Evolutionary conservation across 2,113 vertebrate species (phyloP), one percentile per base, ranked within the genome.

Genomic region (Haemorhous mexicanus): DNA sequence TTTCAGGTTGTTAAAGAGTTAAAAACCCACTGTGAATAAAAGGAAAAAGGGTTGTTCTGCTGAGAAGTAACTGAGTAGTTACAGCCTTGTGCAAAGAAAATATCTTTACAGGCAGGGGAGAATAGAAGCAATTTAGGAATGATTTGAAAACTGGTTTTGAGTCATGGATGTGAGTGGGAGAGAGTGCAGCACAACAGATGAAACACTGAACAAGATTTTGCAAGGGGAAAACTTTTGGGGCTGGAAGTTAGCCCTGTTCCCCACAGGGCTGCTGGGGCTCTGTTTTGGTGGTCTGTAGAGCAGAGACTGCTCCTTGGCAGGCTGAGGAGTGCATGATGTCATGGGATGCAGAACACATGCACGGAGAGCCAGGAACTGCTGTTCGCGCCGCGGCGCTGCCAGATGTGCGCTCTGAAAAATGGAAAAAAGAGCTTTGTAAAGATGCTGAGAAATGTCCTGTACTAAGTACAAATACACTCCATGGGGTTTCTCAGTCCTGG

Each of bases 261-360:
- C 97, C 73, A 6, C 8, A 70, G 96, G 95, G 89, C 58, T 95
- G 95, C 94, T 93, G 96, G 70, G 94, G 89, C 94, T 97, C 93
- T 88, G 96, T 98, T 98, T 90, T 97, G 97, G 97, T 98, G 98
- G 98, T 98, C 98, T 97, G 84, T 68, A 68, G 66, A 44, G 90
- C 84, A 96, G 97, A 96, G 95, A 55, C 88, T 78, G 89, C 16
- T 39, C 86, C 44, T 96, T 98, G 98, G 98, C 98, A 95, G 35
- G 68, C 77, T 28, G 62, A 61, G 13, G 55, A 78, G 90, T 6
- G 93, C 75, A 94, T 98, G 98, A 98, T 97, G 97, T 98, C 97
- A 98, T 69, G 72, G 96, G 95, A 96, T 97, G 96, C 88, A 92
- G 83, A 97, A 90, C 97, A 97, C 92, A 97, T 92, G 97, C 94